Base-by-base conservation (phyloP, 2,113 vertebrate species). In the Poeciliopsis turrubarensis region DNA sequence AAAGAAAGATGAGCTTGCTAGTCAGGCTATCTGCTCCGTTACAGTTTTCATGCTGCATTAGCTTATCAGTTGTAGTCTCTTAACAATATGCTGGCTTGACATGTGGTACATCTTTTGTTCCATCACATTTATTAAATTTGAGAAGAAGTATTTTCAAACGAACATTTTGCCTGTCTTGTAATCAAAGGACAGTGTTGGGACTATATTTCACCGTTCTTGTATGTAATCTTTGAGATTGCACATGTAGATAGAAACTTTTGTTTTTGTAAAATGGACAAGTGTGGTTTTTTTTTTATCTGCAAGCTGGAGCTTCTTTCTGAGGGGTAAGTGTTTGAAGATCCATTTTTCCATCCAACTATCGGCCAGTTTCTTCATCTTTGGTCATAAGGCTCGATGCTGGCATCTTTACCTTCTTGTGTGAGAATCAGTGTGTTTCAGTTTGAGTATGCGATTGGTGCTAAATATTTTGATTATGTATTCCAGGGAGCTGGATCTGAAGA, bases 401-500 rank as follows among this genome's bases (percentile, higher is more conserved):
- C 75, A 68, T 57, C 78, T 82, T 47, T 85, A 6, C 75, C 31
- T 83, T 32, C 30, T 9, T 57, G 51, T 57, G 7, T 25, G 51
- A 57, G 70, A 25, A 34, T 80, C 7, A n/a, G 68, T 76, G 57
- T 82, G 69, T 86, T 39, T 72, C n/a, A 69, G 29, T 15, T 29
- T 1, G 1, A 13, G 27, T 65, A 47, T 82, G 39, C 14, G 85
- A 83, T 66, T 77, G 86, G 86, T 94, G 95, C 94, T 97, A 95
- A 97, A 95, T 93, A 62, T 92, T 15, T 91, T 92, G 95, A 94
- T 95, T 96, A 94, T 99, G 95, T 97, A 96, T 98, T 98, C 94
- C 95, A 99, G 97, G 97, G 97, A 98, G 89, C 96, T 99, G 97
- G 97, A 98, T 94, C 96, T 99, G 97, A 99, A 98, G 97, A 97